Percentiles rank a stretch among this genome's conserved stretches.
These are phyloP conservation scores for Laspeyria flexula DNA, from an alignment of 2,888 invertebrate species.

Conservation along the genomic window DNA sequence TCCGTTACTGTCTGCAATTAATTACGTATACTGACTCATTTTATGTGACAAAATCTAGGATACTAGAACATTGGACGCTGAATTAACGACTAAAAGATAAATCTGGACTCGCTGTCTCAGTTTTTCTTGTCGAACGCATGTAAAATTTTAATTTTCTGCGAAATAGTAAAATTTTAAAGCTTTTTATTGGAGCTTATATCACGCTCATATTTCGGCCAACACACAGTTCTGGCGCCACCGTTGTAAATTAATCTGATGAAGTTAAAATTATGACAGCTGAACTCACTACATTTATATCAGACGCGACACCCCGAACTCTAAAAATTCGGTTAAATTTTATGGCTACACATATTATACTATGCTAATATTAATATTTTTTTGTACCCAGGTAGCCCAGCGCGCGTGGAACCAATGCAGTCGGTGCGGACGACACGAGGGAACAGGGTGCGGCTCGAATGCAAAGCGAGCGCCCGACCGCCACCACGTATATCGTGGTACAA, in stretches of 20 bases:
- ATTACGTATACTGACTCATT: background rate
- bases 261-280: background rate
- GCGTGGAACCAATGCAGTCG: constrained; percentile 75
- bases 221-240: background rate
- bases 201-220: background rate
- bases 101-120: constrained; percentile 11
- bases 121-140: constrained; percentile 1
- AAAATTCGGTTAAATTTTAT: too few relatives aligned
- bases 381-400: constrained; percentile 74
- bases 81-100: constrained; percentile 24
- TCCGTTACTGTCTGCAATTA: constrained; percentile 14
- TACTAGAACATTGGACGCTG: constrained; percentile 15
- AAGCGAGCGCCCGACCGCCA: constrained; percentile 91
- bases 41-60: constrained; percentile 20
- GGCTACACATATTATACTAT: too few relatives aligned
- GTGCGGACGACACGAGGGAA: constrained; percentile 78
- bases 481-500: constrained; percentile 94
- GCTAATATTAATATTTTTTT: constrained; percentile 22
- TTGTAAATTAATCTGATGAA: background rate
- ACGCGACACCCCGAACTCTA: too few relatives aligned
- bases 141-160: constrained; percentile 9
- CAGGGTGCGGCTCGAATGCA: constrained; percentile 90
- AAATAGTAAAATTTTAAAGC: constrained; percentile 4
- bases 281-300: too few relatives aligned
- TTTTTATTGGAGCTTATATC: constrained; percentile 3